Base-by-base conservation (phyloP, 1,140 invertebrate genomes). In the Penaeus vannamei region DNA sequence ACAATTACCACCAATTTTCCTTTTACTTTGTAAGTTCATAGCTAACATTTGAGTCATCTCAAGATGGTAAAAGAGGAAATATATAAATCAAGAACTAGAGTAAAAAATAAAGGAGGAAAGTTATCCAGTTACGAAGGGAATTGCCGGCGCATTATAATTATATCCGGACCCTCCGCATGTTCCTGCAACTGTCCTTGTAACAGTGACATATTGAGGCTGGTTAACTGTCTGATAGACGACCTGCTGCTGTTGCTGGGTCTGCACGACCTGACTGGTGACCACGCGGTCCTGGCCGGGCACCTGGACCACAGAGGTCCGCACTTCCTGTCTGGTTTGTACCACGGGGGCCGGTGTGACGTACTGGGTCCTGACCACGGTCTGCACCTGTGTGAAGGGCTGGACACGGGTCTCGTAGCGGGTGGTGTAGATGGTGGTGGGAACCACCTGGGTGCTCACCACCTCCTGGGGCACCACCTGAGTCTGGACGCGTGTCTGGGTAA, bases 401-500 rank as follows among this genome's bases (percentile, higher is more conserved):
- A 85, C 84, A 17, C 84, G 62, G n/a, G 88, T 90, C 72, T 84
- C 46, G 36, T 85, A 85, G 76, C 26, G 42, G 60, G 88, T 90
- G 46, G 83, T 85, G 88, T 85, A 85, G 84, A 90, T 82, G 76
- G 79, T 85, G 72, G 61, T 85, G 72, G 80, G 64, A 29, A 87
- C 62, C 64, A 81, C 84, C 62, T 84, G 90, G 23, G 90, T 90
- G 0, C 66, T 29, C 22, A 90, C 80, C 17, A 90, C 90, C 64
- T 87, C 87, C 69, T 90, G 90, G 36, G 90, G 46, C n/a, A 90
- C 90, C 42, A 84, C 76, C 80, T 87, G 85, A 14, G 85, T 90
- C 2, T n/a, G 59, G 60, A 87, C 80, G 14, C 42, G 46, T 4
- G 90, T 90, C 80, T 87, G 85, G 53, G 72, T 87, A 23, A 84